Conservation (phyloP, 2,113 vertebrate genomes). For the Apteryx owenii region DNA sequence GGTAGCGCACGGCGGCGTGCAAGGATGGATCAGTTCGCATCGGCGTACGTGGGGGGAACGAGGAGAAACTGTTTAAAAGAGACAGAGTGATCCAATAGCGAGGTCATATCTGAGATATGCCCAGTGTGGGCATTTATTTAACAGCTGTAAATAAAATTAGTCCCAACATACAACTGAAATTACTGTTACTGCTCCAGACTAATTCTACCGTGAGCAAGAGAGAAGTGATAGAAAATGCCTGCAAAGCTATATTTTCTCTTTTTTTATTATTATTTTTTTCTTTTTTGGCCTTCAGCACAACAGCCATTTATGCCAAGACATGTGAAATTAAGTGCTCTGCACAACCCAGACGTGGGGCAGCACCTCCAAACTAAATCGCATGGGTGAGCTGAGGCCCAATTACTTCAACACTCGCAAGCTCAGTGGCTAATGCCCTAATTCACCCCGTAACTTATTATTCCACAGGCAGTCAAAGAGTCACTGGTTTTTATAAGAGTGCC, state of each 20-base stretch:
- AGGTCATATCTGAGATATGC: rapidly evolving
- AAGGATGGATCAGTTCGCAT: background rate
- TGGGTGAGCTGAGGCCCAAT: background rate
- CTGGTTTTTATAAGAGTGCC: background rate
- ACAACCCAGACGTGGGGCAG: background rate
- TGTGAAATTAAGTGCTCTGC: background rate
- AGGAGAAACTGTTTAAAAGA: background rate
- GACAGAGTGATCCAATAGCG: background rate
- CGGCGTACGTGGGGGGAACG: background rate
- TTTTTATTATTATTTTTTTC: background rate
- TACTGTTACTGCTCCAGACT: background rate
- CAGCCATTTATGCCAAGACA: rapidly evolving
- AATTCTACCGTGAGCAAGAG: background rate
- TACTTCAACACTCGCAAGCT: background rate
- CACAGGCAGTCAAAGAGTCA: background rate
- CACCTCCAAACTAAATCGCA: background rate
- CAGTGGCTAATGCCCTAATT: background rate
- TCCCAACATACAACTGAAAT: background rate
- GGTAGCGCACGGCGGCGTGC: rapidly evolving
- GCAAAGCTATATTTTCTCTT: background rate
- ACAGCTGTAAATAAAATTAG: background rate
- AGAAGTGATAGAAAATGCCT: background rate
- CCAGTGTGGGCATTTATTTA: background rate
- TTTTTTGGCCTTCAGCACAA: background rate
- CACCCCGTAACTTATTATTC: background rate